Evolutionary conservation across 2,888 invertebrate genomes (phyloP).

Genomic region (Chalcis sispes): DNA sequence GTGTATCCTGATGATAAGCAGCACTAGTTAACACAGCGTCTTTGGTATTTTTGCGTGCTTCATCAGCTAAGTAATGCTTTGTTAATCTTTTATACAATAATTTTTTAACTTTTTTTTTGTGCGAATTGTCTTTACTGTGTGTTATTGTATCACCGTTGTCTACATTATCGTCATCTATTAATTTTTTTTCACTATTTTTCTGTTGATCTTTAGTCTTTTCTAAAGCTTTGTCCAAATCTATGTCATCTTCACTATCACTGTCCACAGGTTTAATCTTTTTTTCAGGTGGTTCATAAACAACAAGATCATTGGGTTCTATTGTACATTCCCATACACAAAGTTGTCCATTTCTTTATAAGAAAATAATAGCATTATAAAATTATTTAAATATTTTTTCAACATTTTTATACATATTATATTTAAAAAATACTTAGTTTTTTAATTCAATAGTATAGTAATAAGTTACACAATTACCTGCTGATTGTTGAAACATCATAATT

Average conservation of each 20-base stretch:
- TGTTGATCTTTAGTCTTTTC: conserved; percentile 78
- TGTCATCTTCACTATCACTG: conserved; percentile 80
- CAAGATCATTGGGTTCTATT: conserved; percentile 83
- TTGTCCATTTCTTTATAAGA: conserved; percentile 85
- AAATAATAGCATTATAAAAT: neutral
- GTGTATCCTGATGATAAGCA: conserved; percentile 87
- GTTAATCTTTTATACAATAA: conserved; percentile 84
- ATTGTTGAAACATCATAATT: conserved; percentile 91
- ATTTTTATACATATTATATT: neutral
- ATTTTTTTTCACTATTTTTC: conserved; percentile 64
- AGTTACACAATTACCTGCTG: conserved; percentile 79
- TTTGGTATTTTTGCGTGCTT: conserved; percentile 80
- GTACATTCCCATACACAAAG: conserved; percentile 92
- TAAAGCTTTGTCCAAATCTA: conserved; percentile 79
- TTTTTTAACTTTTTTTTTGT: conserved; percentile 60
- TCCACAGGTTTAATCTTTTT: conserved; percentile 74
- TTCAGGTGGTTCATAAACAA: conserved; percentile 77
- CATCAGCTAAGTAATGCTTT: conserved; percentile 86
- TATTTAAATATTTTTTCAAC: neutral
- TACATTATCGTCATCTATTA: conserved; percentile 68
- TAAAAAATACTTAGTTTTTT: neutral
- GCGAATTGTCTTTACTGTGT: conserved; percentile 51
- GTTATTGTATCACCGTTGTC: conserved; percentile 27
- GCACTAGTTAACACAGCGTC: conserved; percentile 86
- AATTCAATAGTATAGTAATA: conserved; percentile 3